Evolutionary conservation across 2,113 vertebrate species (phyloP), one percentile per base, ranked within the genome.

Genomic region (Chaetops frenatus): DNA sequence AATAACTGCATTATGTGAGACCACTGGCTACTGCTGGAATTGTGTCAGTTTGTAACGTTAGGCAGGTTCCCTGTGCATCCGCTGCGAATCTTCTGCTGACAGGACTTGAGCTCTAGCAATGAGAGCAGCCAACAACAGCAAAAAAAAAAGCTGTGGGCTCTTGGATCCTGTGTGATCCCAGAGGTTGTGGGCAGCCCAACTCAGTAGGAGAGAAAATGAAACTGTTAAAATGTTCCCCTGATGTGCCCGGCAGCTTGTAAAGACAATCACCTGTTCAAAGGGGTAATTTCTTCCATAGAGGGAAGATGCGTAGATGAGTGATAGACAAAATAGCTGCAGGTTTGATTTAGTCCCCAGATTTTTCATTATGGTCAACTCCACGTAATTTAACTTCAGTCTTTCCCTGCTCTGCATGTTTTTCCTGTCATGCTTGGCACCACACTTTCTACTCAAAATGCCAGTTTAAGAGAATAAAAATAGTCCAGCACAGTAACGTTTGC

Each of bases 1-100:
- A 93, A 95, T 95, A 95, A 95, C 87, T 92, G 56, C n/a, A 33
- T 91, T 81, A 86, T 96, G 73, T 48, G 90, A 95, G 94, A 93
- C 91, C 80, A 57, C n/a, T 91, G 67, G 74, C 88, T 95, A 86
- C 84, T 78, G 70, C 87, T 95, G 61, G 70, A 95, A 90, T 81
- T 38, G 54, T 89, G 72, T 95, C 77, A 31, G 92, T 86, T 95
- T 58, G 42, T 64, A 89, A 77, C 84, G 53, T 87, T 42, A 94
- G 70, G 64, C 79, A 96, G 88, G 96, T 92, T 96, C 88, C 40
- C 33, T 65, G 61, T 54, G 77, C 69, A 83, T 94, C 79, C 2
- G 3, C 73, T 94, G 85, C 14, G 76, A 96, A 95, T 88, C 79
- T 86, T 15, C 85, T 91, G 67, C 73, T 95, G 93, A 90, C 83